Evolutionary conservation across 2,113 vertebrate species (phyloP), one percentile per base, ranked within the genome.

Genomic region (Onychostruthus taczanowskii): DNA sequence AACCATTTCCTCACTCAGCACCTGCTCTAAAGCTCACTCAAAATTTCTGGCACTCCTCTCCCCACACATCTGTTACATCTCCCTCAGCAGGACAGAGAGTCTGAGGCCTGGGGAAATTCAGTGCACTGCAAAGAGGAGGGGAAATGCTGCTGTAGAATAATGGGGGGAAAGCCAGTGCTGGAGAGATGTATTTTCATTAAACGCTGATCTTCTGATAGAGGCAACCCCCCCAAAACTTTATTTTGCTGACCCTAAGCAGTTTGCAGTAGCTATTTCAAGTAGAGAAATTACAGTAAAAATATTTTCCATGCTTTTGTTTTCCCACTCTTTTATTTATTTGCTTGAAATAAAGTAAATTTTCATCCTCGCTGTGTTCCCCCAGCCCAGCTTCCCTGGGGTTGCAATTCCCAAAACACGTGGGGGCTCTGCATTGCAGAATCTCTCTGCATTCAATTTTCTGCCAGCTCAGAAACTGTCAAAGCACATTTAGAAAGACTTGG

Each of bases 401-500:
- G 92, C 84, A 73, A 35, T 70, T 90, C 81, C 84, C 2, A 6
- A 50, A 49, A 23, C 74, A 68, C 9, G 28, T 43, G 74, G 88
- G 91, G 87, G 69, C 78, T 63, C 84, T 62, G 91, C 82, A 88
- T 10, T 94, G 94, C 93, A 95, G 89, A 93, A 95, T 70, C 93
- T 89, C 46, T 84, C 82, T 93, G 85, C 94, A 96, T 90, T 90
- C 95, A 80, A 94, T 96, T 96, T 96, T 95, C 94, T 95, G 92
- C 90, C 93, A 83, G 90, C 92, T 95, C 93, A 95, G 55, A 77
- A 93, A 66, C 87, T 95, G 93, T 94, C 94, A 95, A 26, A 91
- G 87, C 79, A 78, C 90, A 95, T 94, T 96, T 95, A 84, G 64
- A 28, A 89, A 88, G 63, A 63, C 70, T 86, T 30, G 90, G 90